Evolutionary conservation across 2,797 vertebrate genomes (phyloP).

Genomic region (Fringilla coelebs): DNA sequence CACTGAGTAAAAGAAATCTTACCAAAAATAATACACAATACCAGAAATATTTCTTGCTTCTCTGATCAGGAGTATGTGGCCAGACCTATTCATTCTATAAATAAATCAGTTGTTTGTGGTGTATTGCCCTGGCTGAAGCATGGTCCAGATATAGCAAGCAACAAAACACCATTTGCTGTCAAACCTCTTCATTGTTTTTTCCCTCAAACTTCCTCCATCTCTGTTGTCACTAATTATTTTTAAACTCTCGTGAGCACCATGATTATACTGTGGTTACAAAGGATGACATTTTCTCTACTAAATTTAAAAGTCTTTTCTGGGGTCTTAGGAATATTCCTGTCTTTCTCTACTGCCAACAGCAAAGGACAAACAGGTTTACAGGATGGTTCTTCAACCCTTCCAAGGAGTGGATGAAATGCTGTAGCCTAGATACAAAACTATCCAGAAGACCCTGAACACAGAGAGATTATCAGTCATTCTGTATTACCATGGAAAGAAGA

Average conservation of each 20-base stretch:
- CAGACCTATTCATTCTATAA: neutral
- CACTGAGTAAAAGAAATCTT: neutral
- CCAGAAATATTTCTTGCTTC: slow-evolving; percentile 14
- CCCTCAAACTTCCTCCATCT: neutral
- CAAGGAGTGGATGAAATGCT: neutral
- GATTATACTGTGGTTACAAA: neutral
- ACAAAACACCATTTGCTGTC: neutral
- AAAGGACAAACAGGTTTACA: neutral
- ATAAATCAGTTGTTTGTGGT: neutral
- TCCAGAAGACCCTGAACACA: neutral
- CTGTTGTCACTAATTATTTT: neutral
- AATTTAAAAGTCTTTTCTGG: neutral
- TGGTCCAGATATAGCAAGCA: neutral
- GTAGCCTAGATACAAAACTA: neutral
- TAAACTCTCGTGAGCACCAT: neutral
- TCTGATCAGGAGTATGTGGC: neutral
- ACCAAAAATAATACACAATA: neutral
- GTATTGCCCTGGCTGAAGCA: neutral
- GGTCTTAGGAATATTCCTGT: neutral
- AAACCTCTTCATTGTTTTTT: neutral
- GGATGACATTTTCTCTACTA: neutral
- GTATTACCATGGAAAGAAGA: neutral
- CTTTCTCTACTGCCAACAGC: neutral
- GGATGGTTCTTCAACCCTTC: neutral
- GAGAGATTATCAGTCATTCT: neutral